These are phyloP conservation scores for Drosophila yooni DNA, from an alignment of 2,888 invertebrate species.

Conservation along the genomic window DNA sequence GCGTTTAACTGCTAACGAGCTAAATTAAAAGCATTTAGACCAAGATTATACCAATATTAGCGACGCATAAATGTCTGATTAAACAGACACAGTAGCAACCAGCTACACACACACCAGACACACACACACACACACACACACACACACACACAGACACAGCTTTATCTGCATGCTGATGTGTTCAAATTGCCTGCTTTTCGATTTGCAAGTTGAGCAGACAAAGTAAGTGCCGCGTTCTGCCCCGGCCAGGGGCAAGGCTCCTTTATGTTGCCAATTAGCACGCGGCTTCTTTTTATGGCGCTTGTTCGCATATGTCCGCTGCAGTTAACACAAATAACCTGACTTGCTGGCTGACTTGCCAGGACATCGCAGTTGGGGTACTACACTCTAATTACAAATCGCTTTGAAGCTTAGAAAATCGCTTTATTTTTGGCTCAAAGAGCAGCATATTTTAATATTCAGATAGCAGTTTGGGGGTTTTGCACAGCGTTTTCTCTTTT, in stretches of 20 bases:
- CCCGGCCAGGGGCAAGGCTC: slow-evolving; percentile 20
- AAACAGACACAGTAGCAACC: slow-evolving; percentile 50
- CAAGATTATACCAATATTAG: slow-evolving; percentile 73
- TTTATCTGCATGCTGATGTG: slow-evolving; percentile 39
- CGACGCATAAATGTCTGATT: slow-evolving; percentile 75
- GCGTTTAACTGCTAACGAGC: slow-evolving; percentile 46
- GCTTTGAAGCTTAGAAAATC: not conserved
- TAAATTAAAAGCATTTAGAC: slow-evolving; percentile 73
- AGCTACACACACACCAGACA: not conserved
- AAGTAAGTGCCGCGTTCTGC: not conserved
- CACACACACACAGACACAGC: not conserved
- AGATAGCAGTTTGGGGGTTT: too few relatives aligned
- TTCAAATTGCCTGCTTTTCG: slow-evolving; percentile 61
- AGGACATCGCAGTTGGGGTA: too few relatives aligned
- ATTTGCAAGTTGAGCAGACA: slow-evolving; percentile 27
- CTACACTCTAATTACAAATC: too few relatives aligned
- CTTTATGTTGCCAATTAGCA: slow-evolving; percentile 69
- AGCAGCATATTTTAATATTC: too few relatives aligned
- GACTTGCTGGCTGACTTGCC: not conserved
- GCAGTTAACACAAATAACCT: not conserved
- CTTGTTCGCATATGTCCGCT: not conserved
- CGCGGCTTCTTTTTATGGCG: slow-evolving; percentile 42
- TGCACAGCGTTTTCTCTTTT: not conserved
- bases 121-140: not conserved
- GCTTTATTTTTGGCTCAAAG: not conserved